Evolutionary conservation across 2,888 invertebrate species (phyloP), one percentile per base, ranked within the genome.

Genomic region (Craniophora ligustri): DNA sequence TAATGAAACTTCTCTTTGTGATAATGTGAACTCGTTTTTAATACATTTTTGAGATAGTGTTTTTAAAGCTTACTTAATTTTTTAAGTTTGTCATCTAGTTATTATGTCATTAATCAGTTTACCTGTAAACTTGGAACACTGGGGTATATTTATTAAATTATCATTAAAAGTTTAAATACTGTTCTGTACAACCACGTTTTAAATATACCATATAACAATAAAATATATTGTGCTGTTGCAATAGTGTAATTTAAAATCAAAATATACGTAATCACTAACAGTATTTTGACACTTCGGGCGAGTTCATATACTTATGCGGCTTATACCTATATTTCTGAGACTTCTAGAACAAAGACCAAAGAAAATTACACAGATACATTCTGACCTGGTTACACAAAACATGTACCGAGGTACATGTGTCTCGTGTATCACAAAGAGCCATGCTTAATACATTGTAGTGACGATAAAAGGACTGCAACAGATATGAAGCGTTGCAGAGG

Each of bases 401-500:
- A 23, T 44, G 13, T 45, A 36, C 31, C 13, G n/a, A 21, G 13
- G 10, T n/a, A n/a, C n/a, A 10, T 5, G n/a, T 26, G 4, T n/a
- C 26, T n/a, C 26, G n/a, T n/a, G n/a, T n/a, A 26, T 48, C 28
- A 64, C 40, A 53, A 51, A 45, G 50, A 26, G 11, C 19, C 36
- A 28, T 49, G 30, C 47, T 48, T 28, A 64, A 53, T 48, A 51
- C 53, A 64, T 48, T 64, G 53, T 53, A 39, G 32, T 28, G 16
- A 35, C 45, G 36, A 64, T 64, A 59, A 65, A 50, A 64, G 53
- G 59, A 65, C 48, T 64, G 64, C 47, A 46, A 34, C 44, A 65
- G 64, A 64, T 64, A 65, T 65, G 66, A 59, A 64, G 34, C 63
- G 66, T 38, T 48, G 45, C 53, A 50, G 42, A 42, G 45, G 28